Base-by-base conservation (phyloP, 35 echinoderm and acorn worm genomes). In the Ophioderma brevispina region DNA sequence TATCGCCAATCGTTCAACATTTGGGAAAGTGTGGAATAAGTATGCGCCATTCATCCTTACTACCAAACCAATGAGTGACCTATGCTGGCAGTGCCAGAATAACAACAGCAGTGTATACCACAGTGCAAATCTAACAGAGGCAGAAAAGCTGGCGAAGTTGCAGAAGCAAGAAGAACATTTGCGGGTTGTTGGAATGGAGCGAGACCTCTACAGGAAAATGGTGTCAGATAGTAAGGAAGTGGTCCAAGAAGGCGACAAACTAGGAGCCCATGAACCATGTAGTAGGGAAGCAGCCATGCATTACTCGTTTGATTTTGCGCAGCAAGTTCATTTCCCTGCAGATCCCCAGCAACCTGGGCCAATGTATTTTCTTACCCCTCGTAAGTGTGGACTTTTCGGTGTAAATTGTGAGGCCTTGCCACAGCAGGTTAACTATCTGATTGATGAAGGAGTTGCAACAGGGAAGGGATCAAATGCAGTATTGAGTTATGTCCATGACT, bases 1-100 rank as follows among this genome's bases (percentile, higher is more conserved):
- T 11, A 52, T 52, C 8, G 46, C 39, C 80, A 84, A 35, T 80
- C 84, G 31, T 91, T 86, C 87, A 37, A 81, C 78, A 56, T 80
- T 80, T 52, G 36, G n/a, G 0, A 52, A 82, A 35, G 50, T 46
- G 14, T 94, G 86, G 79, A 93, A 86, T 3, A 25, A 31, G 36
- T 92, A 87, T 59, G 10, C 18, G 28, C 91, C 91, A 32, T 92
- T 92, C 86, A 55, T 89, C 19, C 17, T 90, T 0, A 78, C 87
- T 11, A 89, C 64, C 2, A 31, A 64, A 79, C 86, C 86, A 28
- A 78, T 75, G 46, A 85, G 15, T 38, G 92, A 94, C 76, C 70
- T 94, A 30, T 94, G 92, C 36, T 94, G 92, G 92, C 40, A 63
- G 21, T 93, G 92, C 76, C 92, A 93, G 38, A n/a, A 77, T 32